Evolutionary conservation across 2,888 invertebrate species (phyloP), one percentile per base, ranked within the genome.

Genomic region (Caenorhabditis zanzibari): DNA sequence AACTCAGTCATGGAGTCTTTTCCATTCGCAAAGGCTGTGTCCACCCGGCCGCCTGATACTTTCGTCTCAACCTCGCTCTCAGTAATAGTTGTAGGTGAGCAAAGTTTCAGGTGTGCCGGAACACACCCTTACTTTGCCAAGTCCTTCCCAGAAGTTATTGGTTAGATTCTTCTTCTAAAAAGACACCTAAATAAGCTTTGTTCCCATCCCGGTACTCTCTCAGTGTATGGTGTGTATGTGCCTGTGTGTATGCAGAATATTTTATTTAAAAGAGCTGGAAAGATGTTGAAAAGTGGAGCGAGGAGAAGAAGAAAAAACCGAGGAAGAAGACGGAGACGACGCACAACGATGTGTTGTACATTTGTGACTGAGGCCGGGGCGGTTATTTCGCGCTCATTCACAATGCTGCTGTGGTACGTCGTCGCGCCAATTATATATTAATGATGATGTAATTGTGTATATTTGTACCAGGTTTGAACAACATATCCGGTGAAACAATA

Each of bases 21-120:
- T 47, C 26, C 47, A 44, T 64, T 47, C 7, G 32, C 9, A 52
- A 32, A 38, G 61, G 56, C 41, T 19, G 79, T 73, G 59, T 66
- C 54, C 68, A 47, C 64, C 83, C 74, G 44, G 91, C 86, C 90
- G 91, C 91, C 91, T 91, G 91, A 88, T 79, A 85, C 88, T 88
- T 89, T 91, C 86, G 90, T 82, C 90, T 90, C 90, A 91, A 90
- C 91, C 90, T 90, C 85, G 85, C 83, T 80, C 32, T 56, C 66
- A 49, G 66, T 63, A 69, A 14, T 35, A 41, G 81, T 79, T 77
- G 86, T 86, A 90, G 91, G 91, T 91, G 91, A 91, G 91, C 91
- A 91, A 91, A 91, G 90, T 91, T 90, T 91, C 91, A 91, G 91
- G 91, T 91, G 91, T 90, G 91, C 90, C 87, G 88, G 90, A 86